Base-by-base conservation (phyloP, 2,888 invertebrate genomes). In the Drosophila multiciliata region DNA sequence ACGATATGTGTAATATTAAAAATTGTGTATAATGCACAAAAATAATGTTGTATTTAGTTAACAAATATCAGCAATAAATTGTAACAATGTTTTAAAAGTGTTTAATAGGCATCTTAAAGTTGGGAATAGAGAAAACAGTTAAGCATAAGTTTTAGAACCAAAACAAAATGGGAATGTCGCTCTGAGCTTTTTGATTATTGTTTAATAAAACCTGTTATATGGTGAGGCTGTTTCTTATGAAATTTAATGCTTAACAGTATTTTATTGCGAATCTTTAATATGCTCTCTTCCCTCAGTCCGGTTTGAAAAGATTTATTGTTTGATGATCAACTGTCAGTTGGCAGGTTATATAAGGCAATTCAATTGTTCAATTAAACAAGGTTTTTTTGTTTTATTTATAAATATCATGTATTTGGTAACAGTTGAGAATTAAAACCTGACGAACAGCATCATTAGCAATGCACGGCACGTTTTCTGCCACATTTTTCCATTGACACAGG, bases 11-110 rank as follows among this genome's bases (percentile, higher is more conserved):
- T 70, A 72, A 72, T 57, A 66, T 62, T 57, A 57, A 73, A 67
- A 57, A 66, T 53, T 63, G 57, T 74, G 76, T 66, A 52, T 66
- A 67, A 66, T 54, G 53, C 64, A 59, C 36, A 66, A 73, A 66
- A 65, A 76, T 76, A 74, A 63, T 74, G 70, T 83, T 85, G 75
- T 80, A 86, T 71, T 86, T 72, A 80, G 87, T 86, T 80, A 83
- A 88, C 58, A 83, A 65, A 74, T 80, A 80, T 78, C 88, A 88
- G 75, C 80, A 84, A 84, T 84, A 84, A 84, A 84, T 58, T 82
- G 80, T 75, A 82, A 83, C 67, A 75, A 75, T 82, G 83, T 85
- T 87, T 77, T 29, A 62, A 75, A 63, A 6, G 17, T 40, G 49
- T 49, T 63, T 59, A 1, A 26, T 8, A 20, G n/a, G n/a, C 20